phyloP scores from a whole-genome alignment of 2,888 invertebrate species.

The Spilarctia lutea region DNA sequence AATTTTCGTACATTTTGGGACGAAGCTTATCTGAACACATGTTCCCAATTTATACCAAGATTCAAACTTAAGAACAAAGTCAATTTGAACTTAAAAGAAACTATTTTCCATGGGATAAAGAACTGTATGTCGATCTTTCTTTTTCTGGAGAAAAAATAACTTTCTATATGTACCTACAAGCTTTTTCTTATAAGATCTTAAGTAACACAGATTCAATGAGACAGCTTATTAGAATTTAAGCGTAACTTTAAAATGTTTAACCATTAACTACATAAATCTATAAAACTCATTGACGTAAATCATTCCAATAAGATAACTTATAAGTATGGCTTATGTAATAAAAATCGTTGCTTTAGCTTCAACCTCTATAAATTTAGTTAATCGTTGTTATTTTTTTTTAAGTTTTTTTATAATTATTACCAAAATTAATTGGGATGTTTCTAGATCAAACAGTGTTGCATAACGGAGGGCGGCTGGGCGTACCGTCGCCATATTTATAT shows the following conservation, averaged over 20 bases:
- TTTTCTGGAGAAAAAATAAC: conserved; percentile 2
- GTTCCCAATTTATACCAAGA: conserved; percentile 44
- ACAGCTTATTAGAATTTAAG: conserved; percentile 25
- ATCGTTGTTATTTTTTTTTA: conserved; percentile 54
- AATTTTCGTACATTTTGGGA: conserved; percentile 51
- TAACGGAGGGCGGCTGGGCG: conserved; percentile 70
- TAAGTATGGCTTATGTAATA: conserved; percentile 44
- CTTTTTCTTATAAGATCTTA: conserved; percentile 4
- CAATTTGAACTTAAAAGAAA: conserved; percentile 24
- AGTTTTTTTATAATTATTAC: conserved; percentile 50
- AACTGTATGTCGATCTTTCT: conserved; percentile 9
- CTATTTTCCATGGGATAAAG: conserved; percentile 27
- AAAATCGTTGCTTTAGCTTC: conserved; percentile 37
- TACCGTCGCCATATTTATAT: conserved; percentile 67
- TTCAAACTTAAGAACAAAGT: conserved; percentile 26
- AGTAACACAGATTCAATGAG: background rate
- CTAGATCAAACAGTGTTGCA: conserved; percentile 74
- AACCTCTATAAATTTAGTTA: conserved; percentile 33
- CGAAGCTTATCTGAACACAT: conserved; percentile 54
- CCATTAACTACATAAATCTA: conserved; percentile 29
- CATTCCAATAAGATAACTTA: conserved; percentile 40
- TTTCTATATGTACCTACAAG: background rate
- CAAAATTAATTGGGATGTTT: conserved; percentile 66
- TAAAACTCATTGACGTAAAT: conserved; percentile 22
- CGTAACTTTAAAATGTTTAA: too few species aligned